Evolutionary conservation across 2,888 invertebrate species (phyloP), one percentile per base, ranked within the genome.

Genomic region (Cancer borealis): DNA sequence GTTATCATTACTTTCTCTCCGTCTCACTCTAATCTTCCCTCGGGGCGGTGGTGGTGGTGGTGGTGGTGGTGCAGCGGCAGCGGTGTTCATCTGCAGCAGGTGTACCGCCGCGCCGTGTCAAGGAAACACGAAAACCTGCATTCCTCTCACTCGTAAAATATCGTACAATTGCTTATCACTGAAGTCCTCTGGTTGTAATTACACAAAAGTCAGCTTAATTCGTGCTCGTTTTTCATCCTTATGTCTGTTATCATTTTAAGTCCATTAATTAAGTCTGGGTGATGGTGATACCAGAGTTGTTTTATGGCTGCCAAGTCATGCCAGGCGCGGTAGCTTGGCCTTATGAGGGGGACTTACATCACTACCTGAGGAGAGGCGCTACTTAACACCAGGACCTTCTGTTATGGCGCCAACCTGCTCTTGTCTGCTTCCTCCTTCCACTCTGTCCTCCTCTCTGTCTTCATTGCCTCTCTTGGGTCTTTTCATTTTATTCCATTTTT

Each of bases 281-380:
- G 79, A 79, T 79, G 79, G 79, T 79, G 79, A 79, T 79, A 79
- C 79, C 79, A 30, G 12, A 79, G 79, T 79, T 79, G 79, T 79
- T 79, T 79, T 79, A 79, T 79, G 79, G 79, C 12, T 14, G 79
- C 30, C 79, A 14, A 79, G 79, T 79, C 79, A 79, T 79, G 79
- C 79, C 79, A 30, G 30, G 30, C 79, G 30, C 79, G 79, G 79
- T 79, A 79, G 79, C 79, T 10, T 79, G 79, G 79, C 79, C 79
- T 79, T 79, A 79, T 30, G 79, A 79, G 79, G 79, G 79, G 79
- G 79, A 26, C 79, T 79, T 79, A 79, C 79, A 79, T 79, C 79
- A 79, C 79, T 79, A 30, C 79, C 26, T 30, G 26, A 21, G 30
- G 30, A 79, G 66, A 79, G 79, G 30, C 79, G 79, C 79, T 30